Evolutionary conservation across 2,888 invertebrate species (phyloP).

Genomic region (Philereme transversata): DNA sequence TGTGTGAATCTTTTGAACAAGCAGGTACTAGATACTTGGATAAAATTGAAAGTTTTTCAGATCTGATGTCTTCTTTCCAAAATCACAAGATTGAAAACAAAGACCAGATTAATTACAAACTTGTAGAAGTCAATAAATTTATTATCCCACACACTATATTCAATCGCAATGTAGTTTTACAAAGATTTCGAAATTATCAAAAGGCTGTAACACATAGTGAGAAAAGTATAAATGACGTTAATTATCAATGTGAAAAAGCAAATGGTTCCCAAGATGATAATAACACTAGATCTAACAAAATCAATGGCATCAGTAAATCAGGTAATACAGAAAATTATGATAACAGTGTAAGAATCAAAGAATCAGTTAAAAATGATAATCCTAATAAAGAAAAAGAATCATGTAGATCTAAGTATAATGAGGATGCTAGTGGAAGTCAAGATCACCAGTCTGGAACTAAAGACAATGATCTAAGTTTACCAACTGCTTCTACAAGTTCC

Average conservation of each 20-base stretch:
- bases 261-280: background rate
- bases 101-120: slow-evolving; percentile 8
- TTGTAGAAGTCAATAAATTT: slow-evolving; percentile 17
- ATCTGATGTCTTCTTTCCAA: slow-evolving; percentile 22
- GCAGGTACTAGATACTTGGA: background rate
- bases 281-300: too few species aligned
- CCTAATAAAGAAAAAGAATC: background rate
- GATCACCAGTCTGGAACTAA: slow-evolving; percentile 3
- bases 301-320: background rate
- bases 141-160: slow-evolving; percentile 14
- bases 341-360: background rate
- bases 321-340: slow-evolving; percentile 2
- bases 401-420: slow-evolving; percentile 7
- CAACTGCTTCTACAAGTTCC: slow-evolving; percentile 49
- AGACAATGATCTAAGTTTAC: slow-evolving; percentile 41
- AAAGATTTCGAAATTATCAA: slow-evolving; percentile 9
- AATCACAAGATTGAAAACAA: slow-evolving; percentile 25
- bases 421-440: background rate
- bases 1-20: slow-evolving; percentile 30
- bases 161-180: slow-evolving; percentile 11
- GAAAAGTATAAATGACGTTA: slow-evolving; percentile 3
- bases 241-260: slow-evolving; percentile 1
- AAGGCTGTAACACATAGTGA: background rate
- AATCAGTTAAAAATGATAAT: background rate
- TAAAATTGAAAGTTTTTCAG: slow-evolving; percentile 25